These are phyloP conservation scores for Ctenomys sociabilis DNA, from an alignment of 2,113 vertebrate species.

Conservation along the genomic window DNA sequence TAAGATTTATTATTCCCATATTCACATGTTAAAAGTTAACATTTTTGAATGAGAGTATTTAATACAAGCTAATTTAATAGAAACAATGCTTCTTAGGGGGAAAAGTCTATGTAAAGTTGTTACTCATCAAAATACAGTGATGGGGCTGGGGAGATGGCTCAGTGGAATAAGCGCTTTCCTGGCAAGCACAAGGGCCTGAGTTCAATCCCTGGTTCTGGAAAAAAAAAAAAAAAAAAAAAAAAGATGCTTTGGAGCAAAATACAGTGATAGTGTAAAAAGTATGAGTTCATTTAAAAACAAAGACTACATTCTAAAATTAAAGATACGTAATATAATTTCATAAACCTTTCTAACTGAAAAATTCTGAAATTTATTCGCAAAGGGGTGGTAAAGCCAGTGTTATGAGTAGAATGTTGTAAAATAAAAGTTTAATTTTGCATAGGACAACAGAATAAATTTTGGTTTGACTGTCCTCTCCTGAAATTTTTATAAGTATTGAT, in stretches of 20 bases:
- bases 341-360: background rate
- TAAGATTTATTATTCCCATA: background rate
- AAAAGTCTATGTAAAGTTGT: background rate
- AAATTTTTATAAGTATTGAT: conserved; percentile 43
- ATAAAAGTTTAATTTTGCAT: background rate
- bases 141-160: too few relatives aligned
- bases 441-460: conserved; percentile 75
- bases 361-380: conserved; percentile 30
- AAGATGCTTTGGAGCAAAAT: too few relatives aligned
- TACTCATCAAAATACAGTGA: background rate
- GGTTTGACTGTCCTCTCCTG: conserved; percentile 86
- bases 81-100: conserved; percentile 32
- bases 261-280: too few relatives aligned
- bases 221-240: too few relatives aligned
- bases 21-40: conserved; percentile 45
- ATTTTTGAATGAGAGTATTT: conserved; percentile 1
- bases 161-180: too few relatives aligned
- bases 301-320: background rate
- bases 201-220: too few relatives aligned
- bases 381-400: background rate
- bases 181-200: too few relatives aligned
- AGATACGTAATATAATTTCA: conserved; percentile 28
- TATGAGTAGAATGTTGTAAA: conserved; percentile 14
- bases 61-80: background rate
- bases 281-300: background rate